Base-by-base conservation (phyloP, 2,797 vertebrate species). In the Sebastes cheni region DNA sequence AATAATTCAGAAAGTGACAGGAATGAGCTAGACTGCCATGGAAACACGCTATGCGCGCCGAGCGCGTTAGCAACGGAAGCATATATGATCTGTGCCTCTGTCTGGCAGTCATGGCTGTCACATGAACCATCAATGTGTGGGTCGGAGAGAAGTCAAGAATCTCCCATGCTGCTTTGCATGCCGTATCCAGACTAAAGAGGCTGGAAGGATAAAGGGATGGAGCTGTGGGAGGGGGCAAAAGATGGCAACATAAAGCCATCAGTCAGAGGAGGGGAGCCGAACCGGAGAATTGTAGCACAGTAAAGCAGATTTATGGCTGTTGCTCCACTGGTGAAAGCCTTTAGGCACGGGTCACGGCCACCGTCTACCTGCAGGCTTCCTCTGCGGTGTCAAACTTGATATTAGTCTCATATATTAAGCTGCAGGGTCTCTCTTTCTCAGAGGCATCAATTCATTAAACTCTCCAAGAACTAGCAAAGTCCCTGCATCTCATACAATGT, bases 291-390 rank as follows among this genome's bases (percentile, higher is more conserved):
- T 80, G 86, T 65, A 72, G 83, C 81, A 80, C 85, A 85, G 80
- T 93, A 89, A 91, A 91, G 77, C 66, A 86, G 90, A 94, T 92
- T 94, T 85, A 93, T 85, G 82, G 79, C 46, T 30, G 60, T 74
- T 80, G 81, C 85, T 61, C 55, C 32, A 5, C 82, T 23, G 77
- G 77, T 85, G 88, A 90, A 90, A 87, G 85, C 80, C 84, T 66
- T 62, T 67, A 86, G 83, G 67, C 69, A 64, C 4, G 72, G 89
- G 89, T 91, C 91, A 94, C 2, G 89, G 88, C 88, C 85, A 64
- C 60, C 22, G 84, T 80, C 75, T 85, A 85, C 88, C 83, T 89
- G 86, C 75, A 81, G 30, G 69, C 72, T 70, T 83, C 88, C 70
- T 86, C 82, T 55, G 29, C 88, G 16, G 66, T 75, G 79, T 87